Evolutionary conservation across 2,113 vertebrate genomes (phyloP), one percentile per base, ranked within the genome.

Genomic region (Macrotus californicus): DNA sequence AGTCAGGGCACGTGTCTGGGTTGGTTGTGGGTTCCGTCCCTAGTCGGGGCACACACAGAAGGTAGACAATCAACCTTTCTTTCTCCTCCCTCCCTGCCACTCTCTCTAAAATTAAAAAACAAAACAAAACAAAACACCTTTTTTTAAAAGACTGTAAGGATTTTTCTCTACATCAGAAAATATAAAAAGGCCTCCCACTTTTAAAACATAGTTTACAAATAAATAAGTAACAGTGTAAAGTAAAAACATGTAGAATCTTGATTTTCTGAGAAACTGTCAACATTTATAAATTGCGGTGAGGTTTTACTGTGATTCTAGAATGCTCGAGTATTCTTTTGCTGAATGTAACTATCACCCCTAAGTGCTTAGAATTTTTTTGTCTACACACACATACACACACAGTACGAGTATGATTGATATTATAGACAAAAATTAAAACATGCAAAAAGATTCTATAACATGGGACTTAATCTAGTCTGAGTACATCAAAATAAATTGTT

Each of bases 101-200:
- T 31, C 29, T 29, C 59, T 31, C 59, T 64, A 64, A 64, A 29
- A 61, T 61, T 12, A 61, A 61, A 59, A 59, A 61, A 61, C 0
- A n/a, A n/a, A n/a, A n/a, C n/a, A n/a, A n/a, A n/a, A n/a, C n/a
- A n/a, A n/a, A n/a, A n/a, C n/a, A n/a, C n/a, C n/a, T 26, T 61
- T 61, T 61, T 92, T 95, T 87, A 14, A 92, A 48, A 91, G 34
- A 1, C 15, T 70, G 8, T 16, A 31, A 70, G 7, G 4, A 84
- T 87, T 72, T 94, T 91, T 93, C 39, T 86, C 48, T 61, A 69
- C 34, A 79, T 69, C 29, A 89, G 90, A 54, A 77, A 93, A 36
- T 61, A 80, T 43, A 16, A 70, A 89, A 69, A 75, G 15, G 0
- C 6, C 52, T 59, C 43, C 39, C 61, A 70, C 31, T 91, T 95